Evolutionary conservation across 1,140 invertebrate genomes (phyloP), one percentile per base, ranked within the genome.

Genomic region (Ylistrum balloti): DNA sequence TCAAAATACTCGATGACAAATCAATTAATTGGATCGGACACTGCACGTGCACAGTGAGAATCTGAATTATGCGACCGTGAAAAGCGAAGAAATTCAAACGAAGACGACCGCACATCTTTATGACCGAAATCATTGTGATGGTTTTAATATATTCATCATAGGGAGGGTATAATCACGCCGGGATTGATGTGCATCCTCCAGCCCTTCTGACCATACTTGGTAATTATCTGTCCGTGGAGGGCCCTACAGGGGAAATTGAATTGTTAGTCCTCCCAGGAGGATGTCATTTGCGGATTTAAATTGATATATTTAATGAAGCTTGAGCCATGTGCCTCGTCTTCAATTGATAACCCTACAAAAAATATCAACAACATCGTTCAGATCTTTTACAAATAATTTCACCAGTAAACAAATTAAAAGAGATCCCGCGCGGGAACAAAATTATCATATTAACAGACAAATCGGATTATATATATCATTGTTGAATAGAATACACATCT

Each of bases 171-270:
- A 74, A 74, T 74, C 28, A 74, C 56, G 56, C 22, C 0, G 56
- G 56, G 56, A 74, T 74, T 74, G 56, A 74, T 74, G 56, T n/a
- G 56, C 56, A 74, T 22, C 56, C 56, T n/a, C 56, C 56, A 74
- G 56, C 56, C 56, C 56, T 74, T 74, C 13, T 74, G 56, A 74
- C 56, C 56, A n/a, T 74, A n/a, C 56, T 74, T 74, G 17, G 56
- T 28, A 74, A 74, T 74, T 74, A 74, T 74, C 56, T 28, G 56
- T 74, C 56, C 56, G 56, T 2, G 56, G 56, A 74, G n/a, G 56
- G 28, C 22, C 56, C 56, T 74, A 74, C 56, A 28, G n/a, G 56
- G 56, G 56, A 74, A 74, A 74, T 74, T 74, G 56, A 74, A 74
- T 74, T 74, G 56, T 74, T 74, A 74, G 22, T n/a, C 56, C 56